Base-by-base conservation (phyloP, 2,888 invertebrate species). In the Xanthia icteritia region DNA sequence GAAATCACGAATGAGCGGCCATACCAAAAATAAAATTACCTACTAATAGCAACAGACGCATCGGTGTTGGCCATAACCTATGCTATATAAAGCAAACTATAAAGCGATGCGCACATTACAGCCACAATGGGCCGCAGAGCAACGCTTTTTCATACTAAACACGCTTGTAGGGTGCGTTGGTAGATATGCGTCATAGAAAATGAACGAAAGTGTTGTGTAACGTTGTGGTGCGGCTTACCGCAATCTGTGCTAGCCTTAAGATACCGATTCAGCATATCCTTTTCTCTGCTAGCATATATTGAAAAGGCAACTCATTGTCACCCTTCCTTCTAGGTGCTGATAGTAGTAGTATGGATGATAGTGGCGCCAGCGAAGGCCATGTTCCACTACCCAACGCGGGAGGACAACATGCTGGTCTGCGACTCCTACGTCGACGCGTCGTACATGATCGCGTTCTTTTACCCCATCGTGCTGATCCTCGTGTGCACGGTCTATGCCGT, bases 401-500 rank as follows among this genome's bases (percentile, higher is more conserved):
- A 99, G 85, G 99, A 99, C 96, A 99, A 99, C 96, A 97, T 99
- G 91, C 97, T 99, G 61, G 99, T 99, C 4, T 99, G 99, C 93
- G 98, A 98, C 90, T 98, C 99, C 3, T 98, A 99, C 92, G 98
- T 99, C 79, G 98, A 99, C 94, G 99, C 99, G 11, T 98, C 98
- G 60, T 99, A 99, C 92, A 99, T 99, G 97, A 98, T 99, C 89
- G 99, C 99, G 42, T 99, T 99, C 96, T 98, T 98, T 90, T 99
- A 99, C 96, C 99, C 99, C 31, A 99, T 99, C 90, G 97, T 99
- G 81, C 97, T 99, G 71, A 99, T 99, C 89, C 97, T 99, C 27
- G 97, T 99, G 79, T 99, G 99, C 94, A 99, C 99, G 0, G 97
- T 99, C 23, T 99, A 99, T 92, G 99, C 99, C 0, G 98, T 99